These are phyloP conservation scores for Scomber colias DNA, from an alignment of 2,113 vertebrate species.

Conservation along the genomic window DNA sequence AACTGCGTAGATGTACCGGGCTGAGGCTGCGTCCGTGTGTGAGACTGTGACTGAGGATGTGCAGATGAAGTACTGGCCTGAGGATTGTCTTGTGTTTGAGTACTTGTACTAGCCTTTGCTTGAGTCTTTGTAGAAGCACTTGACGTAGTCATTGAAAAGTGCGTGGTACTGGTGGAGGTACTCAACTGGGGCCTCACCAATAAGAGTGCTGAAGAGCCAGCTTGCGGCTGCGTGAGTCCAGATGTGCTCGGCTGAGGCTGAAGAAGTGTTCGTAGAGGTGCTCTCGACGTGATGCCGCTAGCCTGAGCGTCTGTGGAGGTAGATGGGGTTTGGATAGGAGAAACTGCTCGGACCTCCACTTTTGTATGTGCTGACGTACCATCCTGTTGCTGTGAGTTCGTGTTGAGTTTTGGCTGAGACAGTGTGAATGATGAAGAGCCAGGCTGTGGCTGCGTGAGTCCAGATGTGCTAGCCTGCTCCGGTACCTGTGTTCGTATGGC, in stretches of 20 bases:
- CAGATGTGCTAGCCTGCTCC: slow-evolving; percentile 31
- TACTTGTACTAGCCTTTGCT: slow-evolving; percentile 40
- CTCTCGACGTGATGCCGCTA: slow-evolving; percentile 13
- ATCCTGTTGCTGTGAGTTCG: slow-evolving; percentile 32
- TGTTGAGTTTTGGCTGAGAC: slow-evolving; percentile 53
- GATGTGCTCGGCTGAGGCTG: slow-evolving; percentile 62
- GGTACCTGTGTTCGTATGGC: slow-evolving; percentile 38
- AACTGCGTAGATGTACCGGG: slow-evolving; percentile 45
- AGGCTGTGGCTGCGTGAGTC: slow-evolving; percentile 33
- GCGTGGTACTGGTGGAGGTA: slow-evolving; percentile 37
- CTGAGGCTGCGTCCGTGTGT: slow-evolving; percentile 28
- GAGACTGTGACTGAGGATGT: slow-evolving; percentile 22
- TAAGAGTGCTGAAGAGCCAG: slow-evolving; percentile 35
- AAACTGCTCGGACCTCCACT: slow-evolving; percentile 39
- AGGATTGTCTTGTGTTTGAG: slow-evolving; percentile 53
- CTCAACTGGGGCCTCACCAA: not conserved
- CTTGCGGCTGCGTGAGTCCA: slow-evolving; percentile 38
- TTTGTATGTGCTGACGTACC: slow-evolving; percentile 32
- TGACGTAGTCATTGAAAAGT: slow-evolving; percentile 4
- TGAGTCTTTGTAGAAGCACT: slow-evolving; percentile 41
- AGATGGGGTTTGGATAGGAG: slow-evolving; percentile 54
- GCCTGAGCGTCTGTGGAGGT: slow-evolving; percentile 67
- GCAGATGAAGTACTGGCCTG: slow-evolving; percentile 72
- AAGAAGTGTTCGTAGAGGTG: not conserved
- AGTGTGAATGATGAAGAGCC: slow-evolving; percentile 37